Conservation (phyloP, 37 sponge, comb jelly and placozoan genomes). For the Cladorhizidae sp. region DNA sequence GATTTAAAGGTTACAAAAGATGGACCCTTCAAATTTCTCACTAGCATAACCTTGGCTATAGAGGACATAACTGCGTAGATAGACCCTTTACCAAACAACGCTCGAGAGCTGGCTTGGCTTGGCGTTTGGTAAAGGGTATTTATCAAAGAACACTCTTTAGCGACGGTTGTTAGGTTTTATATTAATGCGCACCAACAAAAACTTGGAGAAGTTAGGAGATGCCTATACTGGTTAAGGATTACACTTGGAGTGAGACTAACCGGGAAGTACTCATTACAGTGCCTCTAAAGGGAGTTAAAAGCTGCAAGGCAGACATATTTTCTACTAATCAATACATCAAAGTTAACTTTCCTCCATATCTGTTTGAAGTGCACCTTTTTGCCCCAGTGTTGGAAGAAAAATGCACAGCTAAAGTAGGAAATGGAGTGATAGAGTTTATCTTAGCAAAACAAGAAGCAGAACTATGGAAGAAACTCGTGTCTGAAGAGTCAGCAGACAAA, state of each 20-base stretch:
- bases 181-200: slow-evolving; percentile 40
- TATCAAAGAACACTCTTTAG: no score
- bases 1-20: no score
- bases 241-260: slow-evolving; percentile 86
- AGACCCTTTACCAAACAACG: no score
- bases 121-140: no score
- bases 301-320: slow-evolving; percentile 85
- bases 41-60: no score
- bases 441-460: slow-evolving; percentile 46
- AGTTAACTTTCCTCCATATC: slow-evolving; percentile 84
- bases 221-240: slow-evolving; percentile 95
- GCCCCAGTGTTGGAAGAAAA: slow-evolving; percentile 60
- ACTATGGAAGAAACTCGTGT: slow-evolving; percentile 55
- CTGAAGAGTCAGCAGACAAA: slow-evolving; percentile 49
- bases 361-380: slow-evolving; percentile 80
- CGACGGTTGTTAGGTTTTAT: no score
- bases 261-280: slow-evolving; percentile 59
- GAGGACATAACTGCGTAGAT: no score
- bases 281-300: slow-evolving; percentile 86
- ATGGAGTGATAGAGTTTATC: slow-evolving; percentile 69
- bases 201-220: slow-evolving; percentile 40
- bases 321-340: slow-evolving; percentile 83
- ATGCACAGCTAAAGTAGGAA: slow-evolving; percentile 64
- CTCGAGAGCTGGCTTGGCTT: no score
- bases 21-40: no score